Evolutionary conservation across 1,140 invertebrate species (phyloP).

Genomic region (Drosophila biarmipes): DNA sequence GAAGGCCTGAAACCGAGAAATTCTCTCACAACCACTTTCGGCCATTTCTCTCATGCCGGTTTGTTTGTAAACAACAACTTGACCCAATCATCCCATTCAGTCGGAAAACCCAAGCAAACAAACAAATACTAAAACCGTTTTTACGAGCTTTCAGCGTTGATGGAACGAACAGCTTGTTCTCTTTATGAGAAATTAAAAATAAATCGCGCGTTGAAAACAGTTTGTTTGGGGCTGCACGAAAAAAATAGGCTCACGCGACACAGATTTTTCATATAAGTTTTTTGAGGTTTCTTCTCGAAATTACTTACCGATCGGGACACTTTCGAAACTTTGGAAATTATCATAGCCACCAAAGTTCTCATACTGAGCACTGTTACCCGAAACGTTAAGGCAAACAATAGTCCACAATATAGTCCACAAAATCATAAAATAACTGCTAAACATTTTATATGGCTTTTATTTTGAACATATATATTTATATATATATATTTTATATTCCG

Average conservation of each 20-base stretch:
- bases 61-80: constrained; percentile 78
- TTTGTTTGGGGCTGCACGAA: constrained; percentile 42
- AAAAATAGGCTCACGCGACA: constrained; percentile 32
- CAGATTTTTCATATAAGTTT: constrained; percentile 24
- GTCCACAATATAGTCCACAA: constrained; percentile 1
- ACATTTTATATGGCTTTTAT: constrained; percentile 40
- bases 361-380: constrained; percentile 36
- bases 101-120: constrained; percentile 63
- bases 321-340: constrained; percentile 44
- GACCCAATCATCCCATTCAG: constrained; percentile 59
- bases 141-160: constrained; percentile 79
- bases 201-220: constrained; percentile 58
- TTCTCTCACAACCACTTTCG: background rate
- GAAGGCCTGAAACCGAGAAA: constrained; percentile 60
- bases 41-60: constrained; percentile 41
- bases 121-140: constrained; percentile 74
- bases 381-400: constrained; percentile 20
- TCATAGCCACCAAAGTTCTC: constrained; percentile 40
- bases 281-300: constrained; percentile 24
- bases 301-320: constrained; percentile 68
- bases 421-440: constrained; percentile 5
- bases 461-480: constrained; percentile 26
- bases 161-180: constrained; percentile 79
- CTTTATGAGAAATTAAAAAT: constrained; percentile 79
- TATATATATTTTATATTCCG: constrained; percentile 6